phyloP scores from a whole-genome alignment of 2,113 vertebrate species.

The Origma solitaria region DNA sequence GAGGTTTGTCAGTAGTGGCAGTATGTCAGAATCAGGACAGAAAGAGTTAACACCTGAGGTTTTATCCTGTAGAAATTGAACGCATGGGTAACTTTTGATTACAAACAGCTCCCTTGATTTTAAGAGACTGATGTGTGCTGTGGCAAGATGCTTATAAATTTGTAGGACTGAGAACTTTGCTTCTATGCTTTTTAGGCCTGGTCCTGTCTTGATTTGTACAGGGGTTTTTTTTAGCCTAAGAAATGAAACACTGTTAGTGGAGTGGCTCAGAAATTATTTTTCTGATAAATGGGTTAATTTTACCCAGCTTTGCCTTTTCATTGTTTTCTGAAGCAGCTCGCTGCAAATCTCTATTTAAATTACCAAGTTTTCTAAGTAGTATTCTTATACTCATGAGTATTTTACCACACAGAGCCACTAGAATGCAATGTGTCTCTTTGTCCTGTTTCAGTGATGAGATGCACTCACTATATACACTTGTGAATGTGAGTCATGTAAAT shows the following conservation, averaged over 20 bases:
- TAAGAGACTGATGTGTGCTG: background rate
- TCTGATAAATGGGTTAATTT: background rate
- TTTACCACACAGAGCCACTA: constrained; percentile 45
- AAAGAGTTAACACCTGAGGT: background rate
- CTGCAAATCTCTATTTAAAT: background rate
- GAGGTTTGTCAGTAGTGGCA: background rate
- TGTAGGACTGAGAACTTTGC: background rate
- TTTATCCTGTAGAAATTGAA: background rate
- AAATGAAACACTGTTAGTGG: background rate
- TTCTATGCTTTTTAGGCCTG: background rate
- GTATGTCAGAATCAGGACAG: background rate
- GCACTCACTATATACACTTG: background rate
- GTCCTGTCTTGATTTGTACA: background rate
- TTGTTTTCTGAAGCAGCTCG: background rate
- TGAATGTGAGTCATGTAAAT: constrained; percentile 8
- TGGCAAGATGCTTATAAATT: background rate
- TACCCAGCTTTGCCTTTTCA: background rate
- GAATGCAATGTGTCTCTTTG: constrained; percentile 58
- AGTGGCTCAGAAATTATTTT: background rate
- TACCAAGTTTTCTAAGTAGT: background rate
- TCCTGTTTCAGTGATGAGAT: background rate
- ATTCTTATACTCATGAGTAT: background rate
- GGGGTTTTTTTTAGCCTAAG: background rate
- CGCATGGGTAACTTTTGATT: background rate
- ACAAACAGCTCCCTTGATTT: background rate